phyloP scores from a whole-genome alignment of 2,797 vertebrate genomes.

The Zenarchopterus dispar region DNA sequence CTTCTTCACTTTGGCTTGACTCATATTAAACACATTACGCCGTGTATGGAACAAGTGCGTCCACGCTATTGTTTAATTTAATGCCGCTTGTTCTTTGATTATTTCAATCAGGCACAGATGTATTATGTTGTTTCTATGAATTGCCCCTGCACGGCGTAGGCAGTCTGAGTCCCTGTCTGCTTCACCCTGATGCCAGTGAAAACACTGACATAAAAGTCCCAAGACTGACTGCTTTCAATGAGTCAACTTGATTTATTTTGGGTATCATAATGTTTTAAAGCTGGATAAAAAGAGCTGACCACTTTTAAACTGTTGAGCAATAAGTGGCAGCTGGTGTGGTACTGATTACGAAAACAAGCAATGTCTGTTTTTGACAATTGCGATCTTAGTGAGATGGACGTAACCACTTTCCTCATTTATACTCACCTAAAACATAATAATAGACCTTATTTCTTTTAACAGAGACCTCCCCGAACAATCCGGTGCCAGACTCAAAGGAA shows the following conservation, averaged over 20 bases:
- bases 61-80: constrained; percentile 14
- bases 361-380: constrained; percentile 21
- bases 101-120: constrained; percentile 42
- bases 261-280: constrained; percentile 60
- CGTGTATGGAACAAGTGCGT: constrained; percentile 24
- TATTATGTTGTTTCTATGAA: constrained; percentile 56
- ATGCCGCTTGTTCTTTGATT: constrained; percentile 36
- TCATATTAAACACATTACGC: constrained; percentile 12
- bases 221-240: constrained; percentile 37
- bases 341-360: constrained; percentile 42
- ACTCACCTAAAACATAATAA: constrained; percentile 12
- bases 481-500: constrained; percentile 64
- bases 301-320: constrained; percentile 45
- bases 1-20: constrained; percentile 5
- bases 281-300: constrained; percentile 31
- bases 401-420: constrained; percentile 29
- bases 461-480: constrained; percentile 70
- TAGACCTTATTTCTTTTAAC: constrained; percentile 33
- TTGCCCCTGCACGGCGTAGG: constrained; percentile 33
- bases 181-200: constrained; percentile 51
- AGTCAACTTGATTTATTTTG: constrained; percentile 57
- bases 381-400: constrained; percentile 24
- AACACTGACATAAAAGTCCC: constrained; percentile 68
- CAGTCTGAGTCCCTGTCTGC: constrained; percentile 26
- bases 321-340: constrained; percentile 44